These are phyloP conservation scores for Nyctalus aviator DNA, from an alignment of 2,797 vertebrate genomes.

Conservation along the genomic window DNA sequence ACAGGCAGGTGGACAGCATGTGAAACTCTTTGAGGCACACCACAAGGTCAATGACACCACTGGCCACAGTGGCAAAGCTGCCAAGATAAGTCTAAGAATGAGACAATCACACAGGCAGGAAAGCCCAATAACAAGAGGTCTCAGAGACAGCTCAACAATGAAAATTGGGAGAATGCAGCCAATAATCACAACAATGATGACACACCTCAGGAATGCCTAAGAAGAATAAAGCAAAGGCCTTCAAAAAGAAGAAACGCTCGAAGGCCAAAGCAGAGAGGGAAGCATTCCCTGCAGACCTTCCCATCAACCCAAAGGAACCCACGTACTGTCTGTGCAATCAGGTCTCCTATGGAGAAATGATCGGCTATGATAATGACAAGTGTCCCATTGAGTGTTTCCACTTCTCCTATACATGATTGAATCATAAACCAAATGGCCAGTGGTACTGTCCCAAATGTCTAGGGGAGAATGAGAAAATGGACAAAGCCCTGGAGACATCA, in stretches of 20 bases:
- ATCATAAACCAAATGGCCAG: too few relatives aligned
- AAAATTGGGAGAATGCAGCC: slow-evolving; percentile 84
- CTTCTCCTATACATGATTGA: slow-evolving; percentile 93
- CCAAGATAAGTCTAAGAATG: slow-evolving; percentile 94
- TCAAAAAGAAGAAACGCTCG: slow-evolving; percentile 98
- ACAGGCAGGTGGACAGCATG: too few relatives aligned
- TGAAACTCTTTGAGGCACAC: too few relatives aligned
- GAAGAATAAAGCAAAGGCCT: slow-evolving; percentile 96
- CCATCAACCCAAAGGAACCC: too few relatives aligned
- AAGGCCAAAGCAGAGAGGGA: slow-evolving; percentile 70
- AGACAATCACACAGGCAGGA: slow-evolving; percentile 89
- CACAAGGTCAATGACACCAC: slow-evolving; percentile 93
- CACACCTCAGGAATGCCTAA: slow-evolving; percentile 90
- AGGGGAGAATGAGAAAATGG: too few relatives aligned
- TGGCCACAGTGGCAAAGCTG: slow-evolving; percentile 90
- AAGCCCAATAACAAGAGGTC: slow-evolving; percentile 96
- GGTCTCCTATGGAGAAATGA: too few relatives aligned
- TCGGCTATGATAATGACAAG: too few relatives aligned
- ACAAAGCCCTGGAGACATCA: too few relatives aligned
- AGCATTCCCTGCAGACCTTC: too few relatives aligned
- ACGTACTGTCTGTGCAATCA: too few relatives aligned
- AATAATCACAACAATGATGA: slow-evolving; percentile 93
- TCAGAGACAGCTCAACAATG: slow-evolving; percentile 95
- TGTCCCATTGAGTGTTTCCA: slow-evolving; percentile 95
- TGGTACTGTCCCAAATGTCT: too few relatives aligned